Evolutionary conservation across 2,113 vertebrate genomes (phyloP), one percentile per base, ranked within the genome.

Genomic region (Manacus vitellinus): DNA sequence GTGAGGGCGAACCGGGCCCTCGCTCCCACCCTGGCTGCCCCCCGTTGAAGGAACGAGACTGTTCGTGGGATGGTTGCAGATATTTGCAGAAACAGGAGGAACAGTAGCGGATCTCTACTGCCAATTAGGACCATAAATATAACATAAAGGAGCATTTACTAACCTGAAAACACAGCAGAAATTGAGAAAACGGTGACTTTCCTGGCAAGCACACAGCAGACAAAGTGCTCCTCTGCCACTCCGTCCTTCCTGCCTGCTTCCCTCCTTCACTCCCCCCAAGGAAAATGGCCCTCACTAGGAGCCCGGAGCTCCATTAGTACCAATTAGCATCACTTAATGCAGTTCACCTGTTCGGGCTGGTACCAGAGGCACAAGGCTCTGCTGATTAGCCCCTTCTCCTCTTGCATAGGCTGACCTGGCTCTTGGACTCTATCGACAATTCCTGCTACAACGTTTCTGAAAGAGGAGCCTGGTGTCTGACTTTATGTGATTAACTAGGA

Each of bases 21-120:
- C 27, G 6, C 8, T 66, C 47, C 19, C 74, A 3, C 9, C 49
- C 24, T 8, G 1, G 16, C 79, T 47, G 58, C 68, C 44, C 59
- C 62, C 52, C 37, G 0, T 0, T 35, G 5, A 15, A 51, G 46
- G 41, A 31, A 30, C 25, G 25, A n/a, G 28, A 6, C 62, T 19
- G 0, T 5, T 22, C 15, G 24, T 23, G 14, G n/a, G 4, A 5
- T 9, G 22, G 30, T 1, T 10, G 41, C 12, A 0, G 33, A 1
- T 13, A 15, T 43, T 61, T 33, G 37, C 46, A 31, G 28, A 8
- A 68, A 59, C 8, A 27, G 6, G 2, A 81, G 28, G 14, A 61
- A 65, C 1, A 39, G 35, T 0, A 10, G 19, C 0, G 19, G 21
- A 41, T 39, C 24, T 39, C 46, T 61, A 8, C 27, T 78, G 13